Percentiles rank a stretch among this genome's conserved stretches.
Evolutionary conservation across 2,888 invertebrate species (phyloP).

Genomic region (Drosophila seclusa): DNA sequence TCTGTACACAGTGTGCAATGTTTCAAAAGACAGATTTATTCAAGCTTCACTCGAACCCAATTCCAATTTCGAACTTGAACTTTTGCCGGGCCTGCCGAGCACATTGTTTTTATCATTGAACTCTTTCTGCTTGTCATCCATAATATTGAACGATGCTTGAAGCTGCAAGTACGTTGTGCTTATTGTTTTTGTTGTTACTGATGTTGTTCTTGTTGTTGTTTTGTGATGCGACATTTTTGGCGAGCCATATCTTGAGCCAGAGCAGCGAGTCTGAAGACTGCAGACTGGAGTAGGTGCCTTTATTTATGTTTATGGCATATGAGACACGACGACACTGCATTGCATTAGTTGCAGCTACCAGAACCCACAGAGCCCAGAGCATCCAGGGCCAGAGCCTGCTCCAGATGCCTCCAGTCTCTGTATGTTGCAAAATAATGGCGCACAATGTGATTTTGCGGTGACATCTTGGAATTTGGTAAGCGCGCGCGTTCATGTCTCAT

Average conservation of each 20-base stretch:
- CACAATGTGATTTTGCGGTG: slow-evolving; percentile 83
- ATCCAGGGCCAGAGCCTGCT: slow-evolving; percentile 27
- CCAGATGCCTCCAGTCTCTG: slow-evolving; percentile 46
- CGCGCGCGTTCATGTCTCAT: slow-evolving; percentile 83
- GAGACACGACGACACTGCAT: slow-evolving; percentile 79
- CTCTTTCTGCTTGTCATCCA: slow-evolving; percentile 43
- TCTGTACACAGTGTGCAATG: not conserved
- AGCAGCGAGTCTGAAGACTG: slow-evolving; percentile 6
- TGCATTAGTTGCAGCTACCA: slow-evolving; percentile 68
- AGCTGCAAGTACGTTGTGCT: slow-evolving; percentile 7
- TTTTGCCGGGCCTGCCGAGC: not conserved
- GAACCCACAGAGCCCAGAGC: slow-evolving; percentile 1
- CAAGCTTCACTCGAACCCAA: slow-evolving; percentile 2
- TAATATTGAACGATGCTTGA: slow-evolving; percentile 44
- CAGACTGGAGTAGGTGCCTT: slow-evolving; percentile 72
- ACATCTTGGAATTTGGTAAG: slow-evolving; percentile 83
- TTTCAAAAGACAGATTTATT: slow-evolving; percentile 34
- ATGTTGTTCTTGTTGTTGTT: slow-evolving; percentile 26
- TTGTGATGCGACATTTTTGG: slow-evolving; percentile 56
- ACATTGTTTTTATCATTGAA: slow-evolving; percentile 54
- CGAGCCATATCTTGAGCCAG: slow-evolving; percentile 24
- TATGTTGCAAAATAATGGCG: slow-evolving; percentile 71
- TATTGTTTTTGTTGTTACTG: slow-evolving; percentile 10
- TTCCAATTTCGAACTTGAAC: slow-evolving; percentile 2
- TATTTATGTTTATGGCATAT: slow-evolving; percentile 82